Evolutionary conservation across 2,113 vertebrate species (phyloP), one percentile per base, ranked within the genome.

Genomic region (Crotalus helleri): DNA sequence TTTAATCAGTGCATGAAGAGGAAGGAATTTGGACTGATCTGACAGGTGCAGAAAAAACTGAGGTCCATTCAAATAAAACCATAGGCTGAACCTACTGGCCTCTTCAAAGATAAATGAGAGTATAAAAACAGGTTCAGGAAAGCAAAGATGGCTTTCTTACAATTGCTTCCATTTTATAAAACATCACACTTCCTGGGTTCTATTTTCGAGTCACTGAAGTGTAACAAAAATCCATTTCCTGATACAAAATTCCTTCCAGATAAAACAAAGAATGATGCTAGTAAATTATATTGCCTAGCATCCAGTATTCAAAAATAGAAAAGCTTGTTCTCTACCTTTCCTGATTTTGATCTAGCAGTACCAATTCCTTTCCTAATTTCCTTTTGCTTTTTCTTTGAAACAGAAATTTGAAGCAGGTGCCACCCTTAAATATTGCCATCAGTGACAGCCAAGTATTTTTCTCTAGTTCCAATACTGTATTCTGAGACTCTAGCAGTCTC

Each of bases 131-230:
- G 94, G 94, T 92, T 91, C 92, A 95, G 90, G 92, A 94, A 93
- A 89, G 44, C 85, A 85, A 93, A 94, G 88, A 90, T 29, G 94
- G 93, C 92, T 95, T 96, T 94, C 94, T 92, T 93, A 74, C 0
- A 5, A 95, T 94, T 92, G 93, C 57, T 33, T 94, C 92, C 87
- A 87, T 96, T 95, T 94, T 92, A 95, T 92, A 92, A 95, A 95
- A 96, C 93, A 58, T 92, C 93, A 88, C 6, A 26, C 59, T 33
- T 12, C n/a, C 61, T 54, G 51, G 93, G 90, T 1, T 92, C 90
- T 92, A 92, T 93, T 92, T 93, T 94, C 85, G 90, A 94, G 89
- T 58, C 96, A 95, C 96, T 88, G 64, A 93, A 87, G 57, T 93
- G 87, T 93, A 94, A 91, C 85, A 93, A 85, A 92, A 33, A 85